Evolutionary conservation across 2,113 vertebrate species (phyloP), one percentile per base, ranked within the genome.

Genomic region (Sterrhoptilus dennistouni): DNA sequence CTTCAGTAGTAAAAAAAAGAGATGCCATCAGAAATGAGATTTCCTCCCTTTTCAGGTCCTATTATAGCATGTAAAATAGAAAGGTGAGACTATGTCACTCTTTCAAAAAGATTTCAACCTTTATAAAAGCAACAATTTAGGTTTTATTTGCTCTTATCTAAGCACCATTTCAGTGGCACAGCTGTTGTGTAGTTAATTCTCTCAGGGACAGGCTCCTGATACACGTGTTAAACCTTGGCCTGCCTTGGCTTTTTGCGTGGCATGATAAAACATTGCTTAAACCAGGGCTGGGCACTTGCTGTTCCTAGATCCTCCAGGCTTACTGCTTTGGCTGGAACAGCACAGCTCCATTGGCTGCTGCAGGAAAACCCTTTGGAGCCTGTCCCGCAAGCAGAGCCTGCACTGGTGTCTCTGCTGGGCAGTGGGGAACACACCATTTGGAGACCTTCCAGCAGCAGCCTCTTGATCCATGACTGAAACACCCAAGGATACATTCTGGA

Each of bases 181-280:
- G 27, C 71, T 69, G 14, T 38, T 42, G 52, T 1, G 1, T 1
- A 45, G 24, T 83, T 63, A 68, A 61, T 21, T 29, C 12, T 25
- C 35, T 21, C 44, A 68, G 24, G 64, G 33, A 35, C 9, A 44
- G 21, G 35, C 4, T 80, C 70, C 74, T 10, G 9, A 35, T 3
- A 61, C 8, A 35, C 0, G 0, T 6, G 7, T 42, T 53, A 83
- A 71, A 59, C 33, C 19, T 12, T 36, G 19, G 20, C 35, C 57
- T 57, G 31, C 42, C 38, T 24, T 42, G 35, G 16, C 8, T 52
- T 88, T 78, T 50, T 61, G 16, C 60, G 68, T 17, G 14, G 19
- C 27, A 63, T 60, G 18, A 52, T n/a, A 75, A 53, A 95, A 76
- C 13, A 21, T 4, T 2, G 1, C 33, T 72, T 45, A 49, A 74